A percentile compares a stretch with the other conserved stretches of the same genome.
Conservation (phyloP, 1,140 invertebrate genomes). For the Bombus turneri region DNA sequence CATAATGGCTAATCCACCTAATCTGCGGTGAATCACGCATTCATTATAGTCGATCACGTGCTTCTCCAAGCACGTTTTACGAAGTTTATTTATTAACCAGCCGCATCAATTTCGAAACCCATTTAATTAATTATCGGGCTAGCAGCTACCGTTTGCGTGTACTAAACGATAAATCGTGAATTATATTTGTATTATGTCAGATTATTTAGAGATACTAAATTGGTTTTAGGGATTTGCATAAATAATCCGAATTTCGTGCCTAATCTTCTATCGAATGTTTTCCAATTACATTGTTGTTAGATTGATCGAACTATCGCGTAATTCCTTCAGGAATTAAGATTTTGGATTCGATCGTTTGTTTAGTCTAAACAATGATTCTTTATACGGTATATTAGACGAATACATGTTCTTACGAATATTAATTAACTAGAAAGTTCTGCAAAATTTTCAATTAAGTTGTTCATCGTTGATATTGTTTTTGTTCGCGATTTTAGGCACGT, state of each 20-base stretch:
- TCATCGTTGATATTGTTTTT: no score
- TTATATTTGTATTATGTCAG: no score
- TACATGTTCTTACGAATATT: no score
- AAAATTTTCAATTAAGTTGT: background rate
- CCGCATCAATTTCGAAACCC: background rate
- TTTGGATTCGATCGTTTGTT: background rate
- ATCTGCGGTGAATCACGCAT: slow-evolving; percentile 30
- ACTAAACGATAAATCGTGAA: no score
- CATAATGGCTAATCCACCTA: slow-evolving; percentile 41
- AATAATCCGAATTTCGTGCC: background rate
- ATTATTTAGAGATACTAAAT: background rate
- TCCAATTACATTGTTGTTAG: no score
- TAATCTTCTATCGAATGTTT: no score
- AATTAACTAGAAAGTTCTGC: background rate
- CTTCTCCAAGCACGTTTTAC: background rate
- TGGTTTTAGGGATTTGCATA: background rate
- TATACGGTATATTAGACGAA: no score
- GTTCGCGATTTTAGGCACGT: background rate
- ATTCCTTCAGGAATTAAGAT: background rate
- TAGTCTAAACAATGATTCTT: background rate
- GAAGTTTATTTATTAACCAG: slow-evolving; percentile 12
- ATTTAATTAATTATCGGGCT: background rate
- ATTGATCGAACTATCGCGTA: no score
- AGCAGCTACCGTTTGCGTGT: background rate
- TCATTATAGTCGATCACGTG: slow-evolving; percentile 30